Conservation (phyloP, 1,140 invertebrate genomes). For the Pissodes strobi region DNA sequence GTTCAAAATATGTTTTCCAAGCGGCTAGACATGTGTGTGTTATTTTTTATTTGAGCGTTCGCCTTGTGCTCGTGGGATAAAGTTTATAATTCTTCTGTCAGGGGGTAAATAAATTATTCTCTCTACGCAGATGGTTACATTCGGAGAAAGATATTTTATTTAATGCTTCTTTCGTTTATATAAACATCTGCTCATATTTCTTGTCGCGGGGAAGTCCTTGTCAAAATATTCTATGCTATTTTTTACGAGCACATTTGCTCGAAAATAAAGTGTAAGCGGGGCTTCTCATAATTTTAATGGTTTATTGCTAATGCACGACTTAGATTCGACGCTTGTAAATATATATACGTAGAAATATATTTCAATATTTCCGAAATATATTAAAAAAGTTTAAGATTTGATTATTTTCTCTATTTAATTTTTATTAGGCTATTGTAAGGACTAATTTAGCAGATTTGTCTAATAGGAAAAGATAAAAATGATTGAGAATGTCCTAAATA, state of each 20-base stretch:
- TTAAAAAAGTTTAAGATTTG: no score
- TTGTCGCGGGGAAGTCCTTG: not conserved
- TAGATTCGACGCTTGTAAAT: no score
- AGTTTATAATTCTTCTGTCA: conserved; percentile 19
- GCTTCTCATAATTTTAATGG: no score
- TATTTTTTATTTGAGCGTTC: not conserved
- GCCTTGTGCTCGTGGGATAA: not conserved
- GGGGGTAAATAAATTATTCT: conserved; percentile 15
- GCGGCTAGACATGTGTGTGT: not conserved
- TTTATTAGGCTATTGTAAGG: no score
- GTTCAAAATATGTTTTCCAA: not conserved
- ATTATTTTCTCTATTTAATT: no score
- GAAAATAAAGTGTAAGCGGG: no score
- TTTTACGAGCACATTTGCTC: not conserved
- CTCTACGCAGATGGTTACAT: conserved; percentile 7
- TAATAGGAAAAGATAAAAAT: no score
- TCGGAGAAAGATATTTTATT: conserved; percentile 9
- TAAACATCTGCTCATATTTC: not conserved
- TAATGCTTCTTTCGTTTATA: conserved; percentile 5
- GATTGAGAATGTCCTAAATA: no score
- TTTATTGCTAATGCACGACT: no score
- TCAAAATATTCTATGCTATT: not conserved
- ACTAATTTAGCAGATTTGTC: no score
- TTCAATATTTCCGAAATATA: no score
- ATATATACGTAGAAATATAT: no score